phyloP scores from a whole-genome alignment of 2,113 vertebrate genomes.

The Prunella himalayana region DNA sequence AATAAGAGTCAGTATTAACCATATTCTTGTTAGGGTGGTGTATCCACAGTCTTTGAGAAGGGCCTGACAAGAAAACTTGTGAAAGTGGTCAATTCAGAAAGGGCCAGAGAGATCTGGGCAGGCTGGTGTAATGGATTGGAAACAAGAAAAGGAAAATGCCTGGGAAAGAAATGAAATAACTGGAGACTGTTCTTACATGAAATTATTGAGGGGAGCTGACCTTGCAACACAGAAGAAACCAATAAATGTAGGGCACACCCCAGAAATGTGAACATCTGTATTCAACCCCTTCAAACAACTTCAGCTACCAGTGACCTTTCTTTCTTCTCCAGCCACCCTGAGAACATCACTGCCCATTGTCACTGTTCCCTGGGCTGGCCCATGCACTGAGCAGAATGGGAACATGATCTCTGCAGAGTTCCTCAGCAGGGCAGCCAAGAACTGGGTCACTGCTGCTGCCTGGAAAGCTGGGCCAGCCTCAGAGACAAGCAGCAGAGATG shows the following conservation, averaged over 20 bases:
- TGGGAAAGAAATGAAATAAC: background rate
- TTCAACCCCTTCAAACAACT: background rate
- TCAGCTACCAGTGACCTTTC: background rate
- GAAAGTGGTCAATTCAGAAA: background rate
- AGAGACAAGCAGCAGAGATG: background rate
- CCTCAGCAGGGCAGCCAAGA: background rate
- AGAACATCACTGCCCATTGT: background rate
- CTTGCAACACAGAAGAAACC: background rate
- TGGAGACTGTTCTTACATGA: background rate
- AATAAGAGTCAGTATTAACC: background rate
- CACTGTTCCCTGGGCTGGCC: background rate
- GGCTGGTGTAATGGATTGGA: background rate
- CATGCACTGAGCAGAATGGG: background rate
- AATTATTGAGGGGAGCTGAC: background rate
- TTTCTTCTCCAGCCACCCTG: background rate
- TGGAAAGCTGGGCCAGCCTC: background rate
- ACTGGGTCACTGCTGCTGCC: background rate
- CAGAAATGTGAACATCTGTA: fast-evolving
- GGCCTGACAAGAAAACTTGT: background rate
- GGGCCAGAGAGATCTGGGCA: background rate
- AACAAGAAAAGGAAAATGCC: background rate
- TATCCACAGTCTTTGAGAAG: background rate
- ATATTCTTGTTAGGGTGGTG: too few species aligned
- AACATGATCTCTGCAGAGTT: background rate
- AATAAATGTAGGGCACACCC: background rate